phyloP scores from a whole-genome alignment of 2,113 vertebrate genomes.

The Toxotes jaculatrix region DNA sequence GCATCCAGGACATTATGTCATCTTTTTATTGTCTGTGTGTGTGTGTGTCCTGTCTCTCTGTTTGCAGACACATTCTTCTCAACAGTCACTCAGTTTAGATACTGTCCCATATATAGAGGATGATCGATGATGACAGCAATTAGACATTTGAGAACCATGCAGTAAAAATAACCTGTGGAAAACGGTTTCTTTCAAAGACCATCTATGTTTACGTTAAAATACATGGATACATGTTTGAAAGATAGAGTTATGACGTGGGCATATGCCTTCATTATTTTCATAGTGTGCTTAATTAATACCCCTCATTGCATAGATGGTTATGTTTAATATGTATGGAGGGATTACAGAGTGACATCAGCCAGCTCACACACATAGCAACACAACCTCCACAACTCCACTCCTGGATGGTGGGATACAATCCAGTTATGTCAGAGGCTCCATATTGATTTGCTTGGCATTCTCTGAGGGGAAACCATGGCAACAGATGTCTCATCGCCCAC shows the following conservation, averaged over 20 bases:
- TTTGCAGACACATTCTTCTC: not conserved
- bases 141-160: not conserved
- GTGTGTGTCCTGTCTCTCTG: not conserved
- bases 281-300: not conserved
- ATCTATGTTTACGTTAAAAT: not conserved
- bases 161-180: not conserved
- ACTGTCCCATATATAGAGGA: not conserved
- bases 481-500: slow-evolving; percentile 76
- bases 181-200: not conserved
- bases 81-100: not conserved
- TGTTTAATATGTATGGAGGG: slow-evolving; percentile 21
- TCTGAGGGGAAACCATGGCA: slow-evolving; percentile 81
- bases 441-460: slow-evolving; percentile 72
- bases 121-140: not conserved
- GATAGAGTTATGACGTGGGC: not conserved
- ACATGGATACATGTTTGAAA: not conserved
- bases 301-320: slow-evolving; percentile 14
- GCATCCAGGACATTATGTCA: slow-evolving; percentile 20
- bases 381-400: slow-evolving; percentile 49
- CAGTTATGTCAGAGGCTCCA: slow-evolving; percentile 75
- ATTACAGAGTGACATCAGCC: slow-evolving; percentile 9
- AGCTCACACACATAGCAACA: slow-evolving; percentile 9
- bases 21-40: not conserved
- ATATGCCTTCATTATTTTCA: not conserved
- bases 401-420: slow-evolving; percentile 63